Conservation (phyloP, 2,888 invertebrate genomes). For the Perizoma flavofasciatum region DNA sequence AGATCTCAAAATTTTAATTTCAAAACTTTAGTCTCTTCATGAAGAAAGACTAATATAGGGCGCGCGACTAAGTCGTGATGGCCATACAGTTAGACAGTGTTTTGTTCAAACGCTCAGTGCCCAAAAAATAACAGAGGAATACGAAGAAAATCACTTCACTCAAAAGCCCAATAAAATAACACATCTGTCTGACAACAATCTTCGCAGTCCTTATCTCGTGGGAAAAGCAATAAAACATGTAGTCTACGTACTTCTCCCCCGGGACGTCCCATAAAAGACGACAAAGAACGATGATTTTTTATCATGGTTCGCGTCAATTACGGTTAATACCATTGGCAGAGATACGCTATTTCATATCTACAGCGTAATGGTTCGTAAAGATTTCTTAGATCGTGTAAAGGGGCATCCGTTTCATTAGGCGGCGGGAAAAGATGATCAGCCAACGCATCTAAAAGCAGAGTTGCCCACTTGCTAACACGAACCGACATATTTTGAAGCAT, state of each 20-base stretch:
- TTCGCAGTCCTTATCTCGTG: slow-evolving; percentile 20
- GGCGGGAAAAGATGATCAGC: neutral
- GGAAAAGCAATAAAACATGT: slow-evolving; percentile 24
- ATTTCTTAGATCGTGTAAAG: slow-evolving; percentile 10
- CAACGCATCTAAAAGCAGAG: too few species aligned
- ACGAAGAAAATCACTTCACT: neutral
- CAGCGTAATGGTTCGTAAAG: slow-evolving; percentile 5
- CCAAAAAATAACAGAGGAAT: too few species aligned
- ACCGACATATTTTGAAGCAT: too few species aligned
- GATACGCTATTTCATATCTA: slow-evolving; percentile 11
- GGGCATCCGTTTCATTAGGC: neutral
- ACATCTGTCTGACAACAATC: slow-evolving; percentile 19
- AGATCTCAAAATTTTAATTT: too few species aligned
- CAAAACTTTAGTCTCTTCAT: too few species aligned
- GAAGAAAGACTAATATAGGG: too few species aligned
- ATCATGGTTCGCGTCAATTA: slow-evolving; percentile 20
- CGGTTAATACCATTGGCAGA: slow-evolving; percentile 14
- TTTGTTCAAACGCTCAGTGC: too few species aligned
- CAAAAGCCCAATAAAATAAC: slow-evolving; percentile 10
- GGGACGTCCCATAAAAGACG: slow-evolving; percentile 21
- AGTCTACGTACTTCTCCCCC: slow-evolving; percentile 21
- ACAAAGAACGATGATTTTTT: slow-evolving; percentile 21
- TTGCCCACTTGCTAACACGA: too few species aligned
- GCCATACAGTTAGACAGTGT: too few species aligned
- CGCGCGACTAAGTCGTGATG: too few species aligned